These are phyloP conservation scores for Ambastaia sidthimunki DNA, from an alignment of 2,797 vertebrate genomes.

Conservation along the genomic window DNA sequence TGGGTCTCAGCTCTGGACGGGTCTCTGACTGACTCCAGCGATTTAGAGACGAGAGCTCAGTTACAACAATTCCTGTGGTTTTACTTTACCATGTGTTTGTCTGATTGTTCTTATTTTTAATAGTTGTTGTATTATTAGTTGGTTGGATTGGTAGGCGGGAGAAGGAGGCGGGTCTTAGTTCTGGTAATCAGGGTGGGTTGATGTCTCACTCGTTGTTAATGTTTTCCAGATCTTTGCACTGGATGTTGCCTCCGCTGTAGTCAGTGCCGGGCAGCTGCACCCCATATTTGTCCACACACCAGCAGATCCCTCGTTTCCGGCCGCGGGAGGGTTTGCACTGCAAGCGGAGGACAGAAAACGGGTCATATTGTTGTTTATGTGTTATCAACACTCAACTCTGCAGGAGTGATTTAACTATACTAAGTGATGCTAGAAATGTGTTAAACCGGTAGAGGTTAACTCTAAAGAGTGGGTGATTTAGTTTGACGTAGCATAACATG, in stretches of 20 bases:
- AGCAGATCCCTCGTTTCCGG: slow-evolving; percentile 95
- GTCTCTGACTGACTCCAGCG: slow-evolving; percentile 67
- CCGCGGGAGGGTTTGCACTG: slow-evolving; percentile 97
- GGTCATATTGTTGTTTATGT: neutral
- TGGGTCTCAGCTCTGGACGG: slow-evolving; percentile 63
- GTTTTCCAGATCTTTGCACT: slow-evolving; percentile 96
- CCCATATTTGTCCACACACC: slow-evolving; percentile 98
- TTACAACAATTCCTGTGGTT: slow-evolving; percentile 69
- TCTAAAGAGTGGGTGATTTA: too few species aligned
- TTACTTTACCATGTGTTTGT: slow-evolving; percentile 17
- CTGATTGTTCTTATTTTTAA: slow-evolving; percentile 51
- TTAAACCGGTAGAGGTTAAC: too few species aligned
- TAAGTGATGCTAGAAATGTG: too few species aligned
- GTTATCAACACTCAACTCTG: too few species aligned
- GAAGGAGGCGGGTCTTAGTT: slow-evolving; percentile 81
- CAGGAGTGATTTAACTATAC: too few species aligned
- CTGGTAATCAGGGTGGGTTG: slow-evolving; percentile 70
- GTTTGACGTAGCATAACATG: too few species aligned
- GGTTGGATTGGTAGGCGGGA: slow-evolving; percentile 76
- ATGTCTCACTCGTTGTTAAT: slow-evolving; percentile 89
- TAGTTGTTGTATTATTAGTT: slow-evolving; percentile 56
- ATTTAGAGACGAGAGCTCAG: slow-evolving; percentile 75
- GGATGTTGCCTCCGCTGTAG: slow-evolving; percentile 90
- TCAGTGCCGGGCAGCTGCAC: slow-evolving; percentile 93
- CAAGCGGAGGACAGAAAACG: slow-evolving; percentile 13